Conservation (phyloP, 1,140 invertebrate species). For the Meloidogyne hapla region DNA sequence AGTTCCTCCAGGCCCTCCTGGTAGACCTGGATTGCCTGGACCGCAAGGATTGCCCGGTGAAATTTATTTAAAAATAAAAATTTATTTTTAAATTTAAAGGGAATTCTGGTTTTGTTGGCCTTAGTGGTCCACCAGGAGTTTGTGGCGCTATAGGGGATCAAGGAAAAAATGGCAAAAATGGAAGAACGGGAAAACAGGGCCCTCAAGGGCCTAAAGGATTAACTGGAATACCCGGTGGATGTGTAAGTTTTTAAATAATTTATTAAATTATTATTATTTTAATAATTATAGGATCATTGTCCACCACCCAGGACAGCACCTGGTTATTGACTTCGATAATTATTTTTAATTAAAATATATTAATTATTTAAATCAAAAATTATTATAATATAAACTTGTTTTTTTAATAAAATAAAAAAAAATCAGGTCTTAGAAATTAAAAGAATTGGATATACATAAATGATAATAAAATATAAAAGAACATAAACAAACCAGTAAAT, state of each 20-base stretch:
- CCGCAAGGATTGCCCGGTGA: constrained; percentile 3
- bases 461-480: no score
- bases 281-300: constrained; percentile 26
- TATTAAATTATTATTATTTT: background rate
- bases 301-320: constrained; percentile 38
- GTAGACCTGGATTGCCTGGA: background rate
- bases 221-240: background rate
- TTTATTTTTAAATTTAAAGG: background rate
- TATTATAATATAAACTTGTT: no score
- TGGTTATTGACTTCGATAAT: constrained; percentile 23
- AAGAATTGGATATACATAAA: no score
- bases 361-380: no score
- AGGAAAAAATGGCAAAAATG: constrained; percentile 2
- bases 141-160: background rate
- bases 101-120: background rate
- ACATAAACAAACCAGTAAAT: no score
- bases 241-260: background rate
- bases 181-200: background rate
- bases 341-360: no score
- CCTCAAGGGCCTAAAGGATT: background rate
- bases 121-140: background rate
- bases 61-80: background rate
- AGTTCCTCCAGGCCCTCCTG: constrained; percentile 8
- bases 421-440: no score
- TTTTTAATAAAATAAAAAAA: no score